These are phyloP conservation scores for Neomicropteryx cornuta DNA, from an alignment of 1,140 invertebrate genomes.

Conservation along the genomic window DNA sequence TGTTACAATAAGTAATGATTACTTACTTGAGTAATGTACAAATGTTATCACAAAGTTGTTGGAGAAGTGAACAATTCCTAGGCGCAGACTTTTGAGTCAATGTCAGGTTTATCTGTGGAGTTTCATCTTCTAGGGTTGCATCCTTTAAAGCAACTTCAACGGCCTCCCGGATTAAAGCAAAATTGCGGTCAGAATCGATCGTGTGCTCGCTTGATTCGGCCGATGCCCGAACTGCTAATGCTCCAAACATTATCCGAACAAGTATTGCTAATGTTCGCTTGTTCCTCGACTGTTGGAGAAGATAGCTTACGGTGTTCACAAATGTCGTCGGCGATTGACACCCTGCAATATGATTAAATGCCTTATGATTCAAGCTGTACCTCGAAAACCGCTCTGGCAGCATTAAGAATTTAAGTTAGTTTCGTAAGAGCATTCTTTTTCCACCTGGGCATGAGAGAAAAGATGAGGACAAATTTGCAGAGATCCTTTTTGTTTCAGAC, in stretches of 20 bases:
- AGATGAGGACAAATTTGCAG: no score
- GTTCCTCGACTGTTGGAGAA: constrained; percentile 40
- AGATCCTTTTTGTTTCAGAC: no score
- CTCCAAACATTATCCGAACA: constrained; percentile 38
- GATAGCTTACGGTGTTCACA: constrained; percentile 37
- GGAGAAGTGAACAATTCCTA: constrained; percentile 32
- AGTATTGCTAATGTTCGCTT: constrained; percentile 40
- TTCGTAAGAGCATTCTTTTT: no score
- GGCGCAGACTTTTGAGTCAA: constrained; percentile 9
- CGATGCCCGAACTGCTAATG: constrained; percentile 29
- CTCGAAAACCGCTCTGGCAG: no score
- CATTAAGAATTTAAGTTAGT: no score
- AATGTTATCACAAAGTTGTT: constrained; percentile 33
- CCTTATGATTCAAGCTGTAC: no score
- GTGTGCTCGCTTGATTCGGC: constrained; percentile 24
- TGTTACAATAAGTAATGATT: constrained; percentile 8
- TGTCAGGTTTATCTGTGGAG: constrained; percentile 3
- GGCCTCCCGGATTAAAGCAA: constrained; percentile 27
- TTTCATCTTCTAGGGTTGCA: no score
- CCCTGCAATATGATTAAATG: constrained; percentile 28
- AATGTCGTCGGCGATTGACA: constrained; percentile 41
- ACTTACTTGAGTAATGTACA: constrained; percentile 31
- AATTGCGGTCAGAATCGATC: constrained; percentile 27
- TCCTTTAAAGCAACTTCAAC: constrained; percentile 32
- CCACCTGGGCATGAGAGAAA: no score